Base-by-base conservation (phyloP, 2,113 vertebrate species). In the Tringa solitaria region DNA sequence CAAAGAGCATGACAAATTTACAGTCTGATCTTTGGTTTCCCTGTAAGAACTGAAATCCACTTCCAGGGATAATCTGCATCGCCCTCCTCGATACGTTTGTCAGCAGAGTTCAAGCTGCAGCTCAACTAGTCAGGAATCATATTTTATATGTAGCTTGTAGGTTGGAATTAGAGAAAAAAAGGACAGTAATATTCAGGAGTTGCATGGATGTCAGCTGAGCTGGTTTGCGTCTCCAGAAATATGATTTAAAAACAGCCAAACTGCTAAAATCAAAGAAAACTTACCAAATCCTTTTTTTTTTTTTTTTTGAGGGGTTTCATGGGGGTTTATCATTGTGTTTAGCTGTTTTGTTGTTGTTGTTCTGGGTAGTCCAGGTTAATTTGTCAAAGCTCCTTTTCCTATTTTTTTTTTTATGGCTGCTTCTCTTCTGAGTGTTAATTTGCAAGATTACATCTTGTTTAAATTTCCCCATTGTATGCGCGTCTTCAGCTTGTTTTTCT, bases 71-170 rank as follows among this genome's bases (percentile, higher is more conserved):
- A 35, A 69, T 37, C 50, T 60, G 23, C 21, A 20, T 51, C 2
- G 0, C 9, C 3, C 4, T 76, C 15, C 74, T 64, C 1, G 0
- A 12, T 64, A 4, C 0, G 0, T 43, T 70, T 78, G 64, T 53
- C 26, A 30, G 46, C 10, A 45, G 32, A 24, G 27, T 20, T 50
- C 12, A 23, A 2, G 0, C 18, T 64, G 48, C 27, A 82, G 50
- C 41, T 83, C 53, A 28, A 0, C 12, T 32, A 19, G 13, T n/a
- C 1, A 4, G 48, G n/a, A 77, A 33, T 24, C 3, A 1, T 41
- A 3, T 23, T 73, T 74, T 27, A 9, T 30, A 2, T 59, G 30
- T 27, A 54, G 12, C 0, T 78, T n/a, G 13, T 48, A 45, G 50
- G 26, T 5, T 88, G 14, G 30, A 39, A 51, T 68, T 54, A 41